Base-by-base conservation (phyloP, 2,888 invertebrate species). In the Dione juno region DNA sequence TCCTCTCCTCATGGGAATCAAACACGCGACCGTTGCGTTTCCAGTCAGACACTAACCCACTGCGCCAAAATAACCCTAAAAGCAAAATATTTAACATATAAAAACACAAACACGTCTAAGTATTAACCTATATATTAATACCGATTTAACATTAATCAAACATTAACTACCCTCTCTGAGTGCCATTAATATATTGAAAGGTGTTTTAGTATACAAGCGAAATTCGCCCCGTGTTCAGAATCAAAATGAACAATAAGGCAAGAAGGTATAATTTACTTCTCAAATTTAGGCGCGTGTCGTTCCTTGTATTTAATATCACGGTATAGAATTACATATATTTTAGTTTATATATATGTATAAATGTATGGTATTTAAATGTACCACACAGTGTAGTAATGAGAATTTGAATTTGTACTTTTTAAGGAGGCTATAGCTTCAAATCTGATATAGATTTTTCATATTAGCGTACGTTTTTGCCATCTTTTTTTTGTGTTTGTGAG, bases 211-310 rank as follows among this genome's bases (percentile, higher is more conserved):
- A 40, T 19, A 16, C 7, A 57, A 57, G 7, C 1, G 16, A 40
- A 57, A 19, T 19, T 40, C 37, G n/a, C 35, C 16, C 57, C 8
- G 19, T 16, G 21, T 48, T 67, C 48, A 10, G 54, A 74, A 68
- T 70, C 61, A 66, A 75, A 70, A 73, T 73, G 66, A 70, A 72
- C 72, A 71, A 68, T 65, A 48, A 11, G 58, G 35, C 59, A 45
- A 40, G 50, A 50, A 48, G 57, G 40, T 72, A 70, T 71, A 80
- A 82, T 82, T 81, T 80, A 71, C 77, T 76, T 80, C 77, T 81
- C 79, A 67, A 66, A 76, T 81, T 77, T 76, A 71, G 79, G 72
- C 80, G 78, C 80, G 81, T 78, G 81, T 76, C 78, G 74, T 70
- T n/a, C n/a, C n/a, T n/a, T 57, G 45, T 45, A 40, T 64, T 63